Percentiles rank a stretch among this genome's conserved stretches.
These are phyloP conservation scores for Semicossyphus pulcher DNA, from an alignment of 2,113 vertebrate genomes.

Conservation along the genomic window DNA sequence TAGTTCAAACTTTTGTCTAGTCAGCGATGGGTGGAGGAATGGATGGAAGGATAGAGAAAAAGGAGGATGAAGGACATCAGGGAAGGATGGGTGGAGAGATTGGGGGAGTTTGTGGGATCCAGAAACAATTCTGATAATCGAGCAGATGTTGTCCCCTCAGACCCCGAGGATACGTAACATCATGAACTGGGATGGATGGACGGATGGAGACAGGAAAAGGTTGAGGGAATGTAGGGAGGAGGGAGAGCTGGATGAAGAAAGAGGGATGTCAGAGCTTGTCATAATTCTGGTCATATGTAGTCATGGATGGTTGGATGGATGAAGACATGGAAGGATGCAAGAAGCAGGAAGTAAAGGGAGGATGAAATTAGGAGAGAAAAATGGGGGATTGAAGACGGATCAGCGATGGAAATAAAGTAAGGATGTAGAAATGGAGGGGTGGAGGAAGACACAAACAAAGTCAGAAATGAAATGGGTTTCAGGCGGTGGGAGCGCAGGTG, in stretches of 20 bases:
- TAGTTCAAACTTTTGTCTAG: not conserved
- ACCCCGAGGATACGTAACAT: no score
- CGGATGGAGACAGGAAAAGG: not conserved
- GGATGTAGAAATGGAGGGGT: not conserved
- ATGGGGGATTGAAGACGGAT: not conserved
- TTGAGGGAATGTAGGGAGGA: not conserved
- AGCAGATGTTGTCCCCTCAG: no score
- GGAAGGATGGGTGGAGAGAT: not conserved
- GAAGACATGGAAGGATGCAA: not conserved
- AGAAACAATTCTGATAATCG: no score
- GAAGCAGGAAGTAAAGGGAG: not conserved
- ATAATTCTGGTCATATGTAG: not conserved
- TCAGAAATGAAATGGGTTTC: constrained; percentile 52
- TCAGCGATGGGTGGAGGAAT: not conserved
- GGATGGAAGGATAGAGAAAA: not conserved
- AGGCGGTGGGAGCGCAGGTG: constrained; percentile 52
- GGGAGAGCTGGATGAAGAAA: not conserved
- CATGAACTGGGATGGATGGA: not conserved
- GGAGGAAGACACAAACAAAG: constrained; percentile 37
- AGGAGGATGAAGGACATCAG: not conserved
- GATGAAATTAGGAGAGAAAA: not conserved
- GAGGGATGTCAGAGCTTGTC: no score
- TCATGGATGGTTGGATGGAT: not conserved
- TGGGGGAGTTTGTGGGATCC: not conserved
- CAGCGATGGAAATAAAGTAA: constrained; percentile 2